phyloP scores from a whole-genome alignment of 2,113 vertebrate species.

The Craseonycteris thonglongyai region DNA sequence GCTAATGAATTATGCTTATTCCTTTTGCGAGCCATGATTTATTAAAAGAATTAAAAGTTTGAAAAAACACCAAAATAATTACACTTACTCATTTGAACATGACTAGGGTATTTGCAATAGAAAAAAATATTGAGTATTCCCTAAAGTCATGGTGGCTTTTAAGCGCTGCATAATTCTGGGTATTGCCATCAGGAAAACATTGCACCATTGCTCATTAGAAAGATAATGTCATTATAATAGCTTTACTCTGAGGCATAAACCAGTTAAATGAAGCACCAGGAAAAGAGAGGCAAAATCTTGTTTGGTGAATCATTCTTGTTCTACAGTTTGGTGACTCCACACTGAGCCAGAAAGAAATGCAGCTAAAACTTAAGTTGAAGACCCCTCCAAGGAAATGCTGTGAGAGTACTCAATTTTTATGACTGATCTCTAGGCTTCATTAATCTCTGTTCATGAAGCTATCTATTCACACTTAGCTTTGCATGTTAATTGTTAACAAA shows the following conservation, averaged over 20 bases:
- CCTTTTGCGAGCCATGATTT: constrained; percentile 54
- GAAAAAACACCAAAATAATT: constrained; percentile 44
- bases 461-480: constrained; percentile 25
- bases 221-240: constrained; percentile 53
- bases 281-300: constrained; percentile 37
- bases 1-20: constrained; percentile 59
- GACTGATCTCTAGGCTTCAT: constrained; percentile 31
- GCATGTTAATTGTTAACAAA: constrained; percentile 28
- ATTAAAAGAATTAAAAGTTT: constrained; percentile 54
- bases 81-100: constrained; percentile 49
- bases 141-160: neutral
- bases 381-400: neutral
- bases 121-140: constrained; percentile 54
- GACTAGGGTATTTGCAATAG: constrained; percentile 35
- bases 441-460: constrained; percentile 2
- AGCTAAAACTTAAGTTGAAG: constrained; percentile 1
- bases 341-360: constrained; percentile 2
- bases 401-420: neutral
- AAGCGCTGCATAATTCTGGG: constrained; percentile 48
- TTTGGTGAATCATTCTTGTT: constrained; percentile 45
- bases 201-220: constrained; percentile 35
- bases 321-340: constrained; percentile 4
- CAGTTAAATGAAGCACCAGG: constrained; percentile 45
- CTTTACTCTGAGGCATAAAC: constrained; percentile 43
- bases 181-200: constrained; percentile 18